phyloP scores from a whole-genome alignment of 2,113 vertebrate genomes.

The Myrmecophaga tridactyla region DNA sequence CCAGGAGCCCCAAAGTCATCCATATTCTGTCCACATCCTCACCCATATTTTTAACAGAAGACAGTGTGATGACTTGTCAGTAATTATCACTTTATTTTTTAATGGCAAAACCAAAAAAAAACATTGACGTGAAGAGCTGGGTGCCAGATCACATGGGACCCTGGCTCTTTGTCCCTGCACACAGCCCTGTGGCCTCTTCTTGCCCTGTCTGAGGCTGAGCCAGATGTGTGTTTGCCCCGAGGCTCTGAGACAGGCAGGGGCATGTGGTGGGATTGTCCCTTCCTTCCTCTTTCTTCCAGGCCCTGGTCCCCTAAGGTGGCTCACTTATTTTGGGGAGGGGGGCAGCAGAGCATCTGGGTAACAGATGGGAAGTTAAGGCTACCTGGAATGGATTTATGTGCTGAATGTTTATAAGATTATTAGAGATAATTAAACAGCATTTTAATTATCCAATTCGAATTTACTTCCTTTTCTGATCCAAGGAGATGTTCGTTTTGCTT shows the following conservation, averaged over 20 bases:
- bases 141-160: background rate
- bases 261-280: background rate
- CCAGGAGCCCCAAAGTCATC: background rate
- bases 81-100: constrained; percentile 75
- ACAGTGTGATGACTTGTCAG: constrained; percentile 56
- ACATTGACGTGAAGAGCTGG: background rate
- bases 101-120: constrained; percentile 74
- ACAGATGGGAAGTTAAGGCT: background rate
- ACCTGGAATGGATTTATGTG: constrained; percentile 55
- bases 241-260: background rate
- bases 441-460: background rate
- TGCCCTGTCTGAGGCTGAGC: background rate
- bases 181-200: background rate
- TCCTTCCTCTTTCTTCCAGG: background rate
- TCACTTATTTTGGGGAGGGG: background rate
- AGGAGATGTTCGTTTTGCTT: background rate
- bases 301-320: background rate
- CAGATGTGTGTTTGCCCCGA: background rate
- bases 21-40: background rate
- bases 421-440: constrained; percentile 77
- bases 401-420: constrained; percentile 73
- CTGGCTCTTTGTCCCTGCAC: background rate
- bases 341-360: background rate
- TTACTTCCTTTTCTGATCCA: background rate
- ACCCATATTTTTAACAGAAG: constrained; percentile 63